phyloP scores from a whole-genome alignment of 2,888 invertebrate genomes.

The Netelia inedita region DNA sequence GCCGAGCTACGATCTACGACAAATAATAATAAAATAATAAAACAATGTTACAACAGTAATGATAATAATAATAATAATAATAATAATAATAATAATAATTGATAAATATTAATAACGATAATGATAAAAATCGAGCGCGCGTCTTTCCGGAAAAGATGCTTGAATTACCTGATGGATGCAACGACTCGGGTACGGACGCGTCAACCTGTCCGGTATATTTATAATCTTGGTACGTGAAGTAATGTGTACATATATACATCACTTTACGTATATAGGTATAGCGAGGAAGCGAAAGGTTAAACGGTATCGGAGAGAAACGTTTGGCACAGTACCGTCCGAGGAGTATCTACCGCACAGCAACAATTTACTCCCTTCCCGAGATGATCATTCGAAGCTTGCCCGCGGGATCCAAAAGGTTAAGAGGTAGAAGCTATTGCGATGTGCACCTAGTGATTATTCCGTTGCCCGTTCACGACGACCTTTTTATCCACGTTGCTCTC shows the following conservation, averaged over 20 bases:
- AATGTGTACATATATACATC: constrained; percentile 4
- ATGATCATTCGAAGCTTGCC: constrained; percentile 64
- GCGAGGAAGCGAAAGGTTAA: constrained; percentile 59
- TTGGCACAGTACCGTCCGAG: constrained; percentile 35
- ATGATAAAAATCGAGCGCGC: constrained; percentile 5
- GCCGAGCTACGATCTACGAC: not conserved
- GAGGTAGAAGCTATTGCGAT: constrained; percentile 66
- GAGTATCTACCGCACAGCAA: constrained; percentile 32
- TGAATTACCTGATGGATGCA: constrained; percentile 6
- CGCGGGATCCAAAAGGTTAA: constrained; percentile 63
- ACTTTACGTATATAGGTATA: constrained; percentile 42
- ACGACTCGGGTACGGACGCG: constrained; percentile 27
- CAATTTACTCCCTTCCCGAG: constrained; percentile 60
- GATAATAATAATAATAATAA: not conserved
- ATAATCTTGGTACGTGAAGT: constrained; percentile 44
- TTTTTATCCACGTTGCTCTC: constrained; percentile 35
- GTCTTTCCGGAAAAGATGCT: constrained; percentile 44
- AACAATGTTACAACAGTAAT: constrained; percentile 9
- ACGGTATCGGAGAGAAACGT: constrained; percentile 63
- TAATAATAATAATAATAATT: not conserved
- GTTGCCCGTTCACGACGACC: constrained; percentile 41
- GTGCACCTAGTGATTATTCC: constrained; percentile 63
- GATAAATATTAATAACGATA: constrained; percentile 1
- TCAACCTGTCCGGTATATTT: constrained; percentile 55
- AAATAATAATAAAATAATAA: not conserved